These are phyloP conservation scores for Mythimna ferrago DNA, from an alignment of 2,888 invertebrate species.

Conservation along the genomic window DNA sequence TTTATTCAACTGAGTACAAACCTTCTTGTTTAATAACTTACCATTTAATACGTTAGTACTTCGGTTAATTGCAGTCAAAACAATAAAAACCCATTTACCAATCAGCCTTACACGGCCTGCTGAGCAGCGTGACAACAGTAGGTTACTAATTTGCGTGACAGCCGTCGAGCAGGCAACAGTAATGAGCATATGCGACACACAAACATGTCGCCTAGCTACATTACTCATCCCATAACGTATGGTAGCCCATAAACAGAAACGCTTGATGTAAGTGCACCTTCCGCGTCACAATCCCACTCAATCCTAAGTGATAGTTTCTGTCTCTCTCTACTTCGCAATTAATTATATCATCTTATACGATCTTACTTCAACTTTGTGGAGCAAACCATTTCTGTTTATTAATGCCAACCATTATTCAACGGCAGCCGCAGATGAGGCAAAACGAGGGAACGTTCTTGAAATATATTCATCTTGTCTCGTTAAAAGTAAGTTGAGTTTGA, in stretches of 20 bases:
- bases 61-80: not conserved
- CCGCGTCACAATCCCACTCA: conserved; percentile 68
- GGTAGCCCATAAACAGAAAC: conserved; percentile 40
- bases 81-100: conserved; percentile 4
- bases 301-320: conserved; percentile 82
- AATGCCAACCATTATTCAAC: conserved; percentile 87
- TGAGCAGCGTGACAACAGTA: conserved; percentile 5
- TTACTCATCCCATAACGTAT: conserved; percentile 55
- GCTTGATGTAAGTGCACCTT: conserved; percentile 58
- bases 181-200: conserved; percentile 55
- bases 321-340: conserved; percentile 78
- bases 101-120: conserved; percentile 6
- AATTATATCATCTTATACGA: conserved; percentile 83
- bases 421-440: conserved; percentile 86
- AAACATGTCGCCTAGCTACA: conserved; percentile 44
- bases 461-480: conserved; percentile 82
- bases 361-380: conserved; percentile 78
- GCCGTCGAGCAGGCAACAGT: conserved; percentile 34
- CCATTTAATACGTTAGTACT: not conserved
- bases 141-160: conserved; percentile 44
- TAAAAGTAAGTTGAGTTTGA: conserved; percentile 81
- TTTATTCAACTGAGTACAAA: too few relatives aligned
- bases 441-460: conserved; percentile 80
- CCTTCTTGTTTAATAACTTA: too few relatives aligned
- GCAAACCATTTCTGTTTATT: conserved; percentile 86